Conservation (phyloP, 2,113 vertebrate species). For the Daubentonia madagascariensis region DNA sequence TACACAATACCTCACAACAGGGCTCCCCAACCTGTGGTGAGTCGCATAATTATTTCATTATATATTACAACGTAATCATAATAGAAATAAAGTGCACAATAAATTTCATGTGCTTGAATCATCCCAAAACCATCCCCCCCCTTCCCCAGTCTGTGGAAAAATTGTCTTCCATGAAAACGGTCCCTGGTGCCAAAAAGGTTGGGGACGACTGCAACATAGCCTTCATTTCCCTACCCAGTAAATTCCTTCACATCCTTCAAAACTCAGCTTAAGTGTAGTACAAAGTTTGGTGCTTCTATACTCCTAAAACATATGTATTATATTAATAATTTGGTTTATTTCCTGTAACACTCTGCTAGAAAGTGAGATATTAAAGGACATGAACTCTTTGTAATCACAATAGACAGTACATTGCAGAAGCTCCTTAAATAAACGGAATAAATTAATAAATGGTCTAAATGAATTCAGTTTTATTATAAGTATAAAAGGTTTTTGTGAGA, state of each 20-base stretch:
- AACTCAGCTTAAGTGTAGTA: neutral
- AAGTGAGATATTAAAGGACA: neutral
- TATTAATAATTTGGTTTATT: neutral
- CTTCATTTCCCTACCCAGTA: neutral
- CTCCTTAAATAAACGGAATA: neutral
- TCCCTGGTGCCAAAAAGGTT: too few species aligned
- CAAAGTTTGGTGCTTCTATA: neutral
- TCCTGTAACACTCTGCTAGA: neutral
- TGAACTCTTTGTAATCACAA: neutral
- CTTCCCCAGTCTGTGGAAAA: too few species aligned
- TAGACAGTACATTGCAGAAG: neutral
- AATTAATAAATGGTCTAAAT: neutral
- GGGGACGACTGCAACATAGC: too few species aligned
- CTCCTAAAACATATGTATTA: neutral
- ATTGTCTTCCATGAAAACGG: too few species aligned
- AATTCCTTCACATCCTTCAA: neutral
- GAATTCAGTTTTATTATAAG: neutral
- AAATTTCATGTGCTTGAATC: too few species aligned
- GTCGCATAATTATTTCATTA: too few species aligned
- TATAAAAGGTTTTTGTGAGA: neutral
- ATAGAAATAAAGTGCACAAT: too few species aligned
- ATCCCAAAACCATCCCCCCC: too few species aligned
- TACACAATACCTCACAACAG: too few species aligned
- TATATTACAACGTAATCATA: too few species aligned
- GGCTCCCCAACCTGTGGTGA: too few species aligned